phyloP scores from a whole-genome alignment of 2,113 vertebrate species.

The Pycnonotus jocosus region DNA sequence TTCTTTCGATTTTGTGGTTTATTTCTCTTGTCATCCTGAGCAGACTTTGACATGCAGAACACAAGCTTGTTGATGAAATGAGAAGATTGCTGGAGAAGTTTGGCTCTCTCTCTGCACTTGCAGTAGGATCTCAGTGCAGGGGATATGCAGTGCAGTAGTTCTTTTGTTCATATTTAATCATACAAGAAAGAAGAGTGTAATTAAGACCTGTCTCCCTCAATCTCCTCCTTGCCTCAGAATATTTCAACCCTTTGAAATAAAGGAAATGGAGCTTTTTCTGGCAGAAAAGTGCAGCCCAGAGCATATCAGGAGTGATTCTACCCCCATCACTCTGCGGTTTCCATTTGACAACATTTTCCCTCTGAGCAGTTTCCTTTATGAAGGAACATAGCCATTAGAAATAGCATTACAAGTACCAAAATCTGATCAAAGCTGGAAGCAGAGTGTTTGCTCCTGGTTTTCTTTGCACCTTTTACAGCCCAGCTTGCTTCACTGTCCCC shows the following conservation, averaged over 20 bases:
- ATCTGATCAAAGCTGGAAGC: background rate
- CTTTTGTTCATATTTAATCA: conserved; percentile 38
- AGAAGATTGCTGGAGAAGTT: background rate
- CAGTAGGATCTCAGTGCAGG: background rate
- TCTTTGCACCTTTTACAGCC: background rate
- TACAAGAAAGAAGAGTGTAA: background rate
- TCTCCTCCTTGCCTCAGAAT: background rate
- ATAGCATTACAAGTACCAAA: background rate
- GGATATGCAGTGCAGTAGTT: background rate
- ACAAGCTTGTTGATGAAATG: background rate
- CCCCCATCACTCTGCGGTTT: background rate
- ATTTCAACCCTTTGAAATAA: background rate
- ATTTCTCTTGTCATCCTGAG: background rate
- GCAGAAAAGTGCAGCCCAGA: background rate
- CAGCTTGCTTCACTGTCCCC: background rate
- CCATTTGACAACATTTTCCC: background rate
- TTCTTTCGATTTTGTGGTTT: background rate
- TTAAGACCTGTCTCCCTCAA: background rate
- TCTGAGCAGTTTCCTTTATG: background rate
- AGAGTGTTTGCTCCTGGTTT: background rate
- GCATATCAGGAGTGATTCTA: background rate
- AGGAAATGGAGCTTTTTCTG: background rate
- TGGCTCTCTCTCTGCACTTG: background rate
- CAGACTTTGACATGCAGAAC: background rate
- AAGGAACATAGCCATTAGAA: background rate